Evolutionary conservation across 2,888 invertebrate genomes (phyloP).

Genomic region (Thalpophila matura): DNA sequence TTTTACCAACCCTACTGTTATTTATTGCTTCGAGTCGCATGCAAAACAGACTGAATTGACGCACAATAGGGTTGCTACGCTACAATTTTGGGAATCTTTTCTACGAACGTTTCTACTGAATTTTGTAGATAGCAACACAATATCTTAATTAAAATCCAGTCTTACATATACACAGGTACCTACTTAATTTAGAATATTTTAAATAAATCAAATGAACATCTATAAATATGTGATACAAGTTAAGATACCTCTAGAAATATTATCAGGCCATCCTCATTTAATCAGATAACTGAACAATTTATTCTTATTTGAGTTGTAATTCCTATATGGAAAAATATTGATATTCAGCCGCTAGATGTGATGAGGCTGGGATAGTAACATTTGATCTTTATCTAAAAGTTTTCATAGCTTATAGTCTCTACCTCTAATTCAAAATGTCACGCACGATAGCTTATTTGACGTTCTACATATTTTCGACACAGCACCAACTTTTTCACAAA

Average conservation of each 20-base stretch:
- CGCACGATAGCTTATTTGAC: no score
- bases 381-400: not conserved
- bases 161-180: no score
- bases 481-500: no score
- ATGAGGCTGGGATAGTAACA: not conserved
- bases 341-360: not conserved
- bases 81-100: conserved; percentile 15
- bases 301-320: conserved; percentile 24
- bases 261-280: conserved; percentile 2
- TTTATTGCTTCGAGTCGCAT: conserved; percentile 80
- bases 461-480: no score
- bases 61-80: conserved; percentile 72
- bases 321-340: conserved; percentile 13
- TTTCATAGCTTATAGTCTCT: no score
- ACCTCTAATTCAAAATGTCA: no score
- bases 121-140: not conserved
- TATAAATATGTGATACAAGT: not conserved
- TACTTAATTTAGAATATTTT: not conserved
- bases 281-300: conserved; percentile 22
- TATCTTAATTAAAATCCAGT: not conserved
- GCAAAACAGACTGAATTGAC: conserved; percentile 83
- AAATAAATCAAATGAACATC: not conserved
- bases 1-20: conserved; percentile 78
- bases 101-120: not conserved
- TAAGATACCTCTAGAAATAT: conserved; percentile 13